These are phyloP conservation scores for Panurus biarmicus DNA, from an alignment of 2,113 vertebrate genomes.

Conservation along the genomic window DNA sequence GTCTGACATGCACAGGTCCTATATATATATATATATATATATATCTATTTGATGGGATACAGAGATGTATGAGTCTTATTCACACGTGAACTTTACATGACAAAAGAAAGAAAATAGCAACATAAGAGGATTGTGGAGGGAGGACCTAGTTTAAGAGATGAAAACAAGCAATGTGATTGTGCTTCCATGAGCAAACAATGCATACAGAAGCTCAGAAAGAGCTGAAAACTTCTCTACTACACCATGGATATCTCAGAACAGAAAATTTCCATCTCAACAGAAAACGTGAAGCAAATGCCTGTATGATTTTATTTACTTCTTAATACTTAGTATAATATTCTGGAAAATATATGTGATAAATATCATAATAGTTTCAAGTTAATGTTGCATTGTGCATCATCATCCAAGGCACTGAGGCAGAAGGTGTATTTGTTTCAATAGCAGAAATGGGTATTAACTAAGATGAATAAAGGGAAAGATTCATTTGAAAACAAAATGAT, in stretches of 20 bases:
- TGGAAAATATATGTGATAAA: background rate
- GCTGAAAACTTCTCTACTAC: background rate
- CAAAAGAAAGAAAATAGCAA: background rate
- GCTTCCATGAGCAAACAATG: background rate
- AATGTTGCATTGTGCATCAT: background rate
- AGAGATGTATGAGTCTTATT: background rate
- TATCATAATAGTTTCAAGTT: background rate
- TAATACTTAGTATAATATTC: background rate
- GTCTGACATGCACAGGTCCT: background rate
- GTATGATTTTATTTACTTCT: background rate
- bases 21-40: background rate
- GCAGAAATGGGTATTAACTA: slow-evolving; percentile 7
- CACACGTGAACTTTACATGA: background rate
- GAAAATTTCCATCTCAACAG: background rate
- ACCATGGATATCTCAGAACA: background rate
- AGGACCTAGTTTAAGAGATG: background rate
- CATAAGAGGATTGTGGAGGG: background rate
- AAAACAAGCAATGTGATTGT: background rate
- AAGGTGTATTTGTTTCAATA: background rate
- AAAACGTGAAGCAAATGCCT: background rate
- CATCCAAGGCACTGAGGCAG: background rate
- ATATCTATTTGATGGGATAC: background rate
- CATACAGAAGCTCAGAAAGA: background rate
- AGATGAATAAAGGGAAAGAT: background rate
- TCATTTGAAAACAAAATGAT: background rate